A percentile compares a stretch with the other conserved stretches of the same genome.
These are phyloP conservation scores for Conopomorpha cramerella DNA, from an alignment of 1,140 invertebrate genomes.

Conservation along the genomic window DNA sequence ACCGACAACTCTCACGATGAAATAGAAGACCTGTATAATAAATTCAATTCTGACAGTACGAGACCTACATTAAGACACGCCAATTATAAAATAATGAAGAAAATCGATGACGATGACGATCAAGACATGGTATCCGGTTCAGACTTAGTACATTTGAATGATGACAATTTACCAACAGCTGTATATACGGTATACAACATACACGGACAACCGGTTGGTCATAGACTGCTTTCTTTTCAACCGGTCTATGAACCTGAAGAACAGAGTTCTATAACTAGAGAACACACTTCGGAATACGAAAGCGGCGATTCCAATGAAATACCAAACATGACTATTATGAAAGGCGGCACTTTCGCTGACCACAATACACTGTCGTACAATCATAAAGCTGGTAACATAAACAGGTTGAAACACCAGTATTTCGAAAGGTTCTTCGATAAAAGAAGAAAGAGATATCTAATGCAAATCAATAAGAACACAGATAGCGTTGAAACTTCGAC, in stretches of 20 bases:
- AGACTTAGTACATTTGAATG: slow-evolving; percentile 15
- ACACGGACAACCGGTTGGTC: slow-evolving; percentile 44
- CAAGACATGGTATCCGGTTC: slow-evolving; percentile 19
- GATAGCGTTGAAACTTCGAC: too few relatives aligned
- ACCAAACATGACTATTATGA: slow-evolving; percentile 28
- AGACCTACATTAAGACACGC: slow-evolving; percentile 47
- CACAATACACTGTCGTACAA: slow-evolving; percentile 13
- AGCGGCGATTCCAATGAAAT: slow-evolving; percentile 25
- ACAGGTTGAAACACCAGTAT: slow-evolving; percentile 47
- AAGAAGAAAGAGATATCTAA: slow-evolving; percentile 40
- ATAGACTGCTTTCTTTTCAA: slow-evolving; percentile 49
- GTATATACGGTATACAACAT: slow-evolving; percentile 51
- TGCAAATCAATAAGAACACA: slow-evolving; percentile 7
- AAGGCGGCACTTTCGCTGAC: slow-evolving; percentile 41
- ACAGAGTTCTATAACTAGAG: slow-evolving; percentile 23
- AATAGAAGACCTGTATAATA: slow-evolving; percentile 37
- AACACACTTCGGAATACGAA: slow-evolving; percentile 27
- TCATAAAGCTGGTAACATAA: slow-evolving; percentile 30
- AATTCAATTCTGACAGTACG: slow-evolving; percentile 38
- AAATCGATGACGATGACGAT: slow-evolving; percentile 23
- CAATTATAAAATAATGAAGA: slow-evolving; percentile 49
- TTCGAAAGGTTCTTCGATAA: slow-evolving; percentile 50
- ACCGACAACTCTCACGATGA: slow-evolving; percentile 25
- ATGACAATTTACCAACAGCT: slow-evolving; percentile 41
- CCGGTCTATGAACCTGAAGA: slow-evolving; percentile 51